These are phyloP conservation scores for Sylvietta virens DNA, from an alignment of 2,113 vertebrate species.

Conservation along the genomic window DNA sequence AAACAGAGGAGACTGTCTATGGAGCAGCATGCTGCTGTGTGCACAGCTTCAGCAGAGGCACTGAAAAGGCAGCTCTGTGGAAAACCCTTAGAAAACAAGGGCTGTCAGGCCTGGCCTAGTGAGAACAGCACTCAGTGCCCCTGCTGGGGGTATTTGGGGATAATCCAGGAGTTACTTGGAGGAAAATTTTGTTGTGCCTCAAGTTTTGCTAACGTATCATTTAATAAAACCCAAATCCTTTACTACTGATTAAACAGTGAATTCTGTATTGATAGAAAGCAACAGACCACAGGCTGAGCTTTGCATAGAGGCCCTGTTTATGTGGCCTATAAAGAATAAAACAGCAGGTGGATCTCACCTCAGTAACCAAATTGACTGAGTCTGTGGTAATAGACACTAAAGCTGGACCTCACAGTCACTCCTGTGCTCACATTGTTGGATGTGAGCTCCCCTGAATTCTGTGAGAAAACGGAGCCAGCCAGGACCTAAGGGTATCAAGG, in stretches of 20 bases:
- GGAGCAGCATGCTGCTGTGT: not conserved
- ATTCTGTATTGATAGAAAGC: not conserved
- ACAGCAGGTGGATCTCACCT: not conserved
- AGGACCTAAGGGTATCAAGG: not conserved
- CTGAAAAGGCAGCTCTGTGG: not conserved
- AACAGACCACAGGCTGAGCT: not conserved
- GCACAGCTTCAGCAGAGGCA: not conserved
- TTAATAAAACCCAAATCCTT: not conserved
- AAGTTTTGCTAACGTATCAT: not conserved
- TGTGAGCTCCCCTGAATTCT: not conserved
- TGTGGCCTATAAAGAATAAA: not conserved
- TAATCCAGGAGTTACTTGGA: not conserved
- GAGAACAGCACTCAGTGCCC: not conserved
- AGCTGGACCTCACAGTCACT: not conserved
- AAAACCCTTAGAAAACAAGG: not conserved
- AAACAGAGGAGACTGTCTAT: not conserved
- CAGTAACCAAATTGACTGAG: not conserved
- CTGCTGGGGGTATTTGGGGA: not conserved
- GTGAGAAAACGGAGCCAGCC: fast-evolving
- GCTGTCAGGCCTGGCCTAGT: not conserved
- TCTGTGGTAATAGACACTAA: not conserved
- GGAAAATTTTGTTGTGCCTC: not conserved
- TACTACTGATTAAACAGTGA: not conserved
- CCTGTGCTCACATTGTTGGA: not conserved
- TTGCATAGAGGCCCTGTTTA: not conserved